phyloP scores from a whole-genome alignment of 2,113 vertebrate species.

The Phylloscopus trochiloides region DNA sequence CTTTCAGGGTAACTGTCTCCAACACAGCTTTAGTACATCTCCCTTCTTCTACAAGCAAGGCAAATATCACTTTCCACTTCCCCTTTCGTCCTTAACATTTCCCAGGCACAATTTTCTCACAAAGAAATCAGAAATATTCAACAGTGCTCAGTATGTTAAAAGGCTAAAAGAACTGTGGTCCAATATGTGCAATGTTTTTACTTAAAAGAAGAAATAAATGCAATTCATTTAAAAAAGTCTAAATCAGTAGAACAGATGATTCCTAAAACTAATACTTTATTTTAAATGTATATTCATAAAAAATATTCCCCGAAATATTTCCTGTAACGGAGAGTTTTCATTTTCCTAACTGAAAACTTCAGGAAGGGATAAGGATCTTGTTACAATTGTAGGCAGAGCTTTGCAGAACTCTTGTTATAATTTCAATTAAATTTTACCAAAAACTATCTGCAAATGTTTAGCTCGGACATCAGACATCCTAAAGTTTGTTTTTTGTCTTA shows the following conservation, averaged over 20 bases:
- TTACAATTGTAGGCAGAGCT: conserved; percentile 5
- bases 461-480: neutral
- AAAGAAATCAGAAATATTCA: neutral
- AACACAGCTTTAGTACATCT: neutral
- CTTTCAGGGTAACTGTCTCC: neutral
- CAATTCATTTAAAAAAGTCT: rapidly evolving
- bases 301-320: neutral
- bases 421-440: neutral
- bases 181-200: neutral
- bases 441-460: neutral
- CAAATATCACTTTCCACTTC: neutral
- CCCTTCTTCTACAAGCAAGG: neutral
- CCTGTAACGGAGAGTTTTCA: neutral
- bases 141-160: neutral
- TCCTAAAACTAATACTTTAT: neutral
- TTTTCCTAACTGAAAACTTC: neutral
- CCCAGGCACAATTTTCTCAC: rapidly evolving
- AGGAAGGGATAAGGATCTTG: neutral
- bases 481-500: neutral
- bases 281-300: neutral
- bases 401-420: neutral
- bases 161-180: neutral
- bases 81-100: neutral
- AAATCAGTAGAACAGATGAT: neutral
- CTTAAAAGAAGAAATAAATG: neutral